Percentiles rank a stretch among this genome's conserved stretches.
phyloP scores from a whole-genome alignment of 2,113 vertebrate species.

The Danio rerio region DNA sequence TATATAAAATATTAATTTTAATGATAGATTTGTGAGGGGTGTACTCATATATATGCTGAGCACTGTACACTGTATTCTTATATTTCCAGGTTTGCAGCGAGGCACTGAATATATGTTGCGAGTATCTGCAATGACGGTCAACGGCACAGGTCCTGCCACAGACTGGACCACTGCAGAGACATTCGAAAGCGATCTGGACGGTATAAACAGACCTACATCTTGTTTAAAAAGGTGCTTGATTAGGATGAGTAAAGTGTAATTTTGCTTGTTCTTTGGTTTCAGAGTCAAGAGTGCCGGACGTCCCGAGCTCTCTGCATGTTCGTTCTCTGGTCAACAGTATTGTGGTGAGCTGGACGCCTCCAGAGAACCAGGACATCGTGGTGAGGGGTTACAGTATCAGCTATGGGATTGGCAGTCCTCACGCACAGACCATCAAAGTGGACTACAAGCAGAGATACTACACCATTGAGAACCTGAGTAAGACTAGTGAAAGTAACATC shows the following conservation, averaged over 20 bases:
- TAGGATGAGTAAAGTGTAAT: not conserved
- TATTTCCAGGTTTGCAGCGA: conserved; percentile 84
- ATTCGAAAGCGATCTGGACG: conserved; percentile 95
- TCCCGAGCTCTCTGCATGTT: conserved; percentile 95
- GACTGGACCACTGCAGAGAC: conserved; percentile 93
- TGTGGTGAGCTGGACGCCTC: conserved; percentile 98
- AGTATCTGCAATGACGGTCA: conserved; percentile 88
- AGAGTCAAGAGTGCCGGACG: conserved; percentile 93
- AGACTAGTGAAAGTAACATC: too few relatives aligned
- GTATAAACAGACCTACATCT: conserved; percentile 70
- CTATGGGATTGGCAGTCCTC: conserved; percentile 95
- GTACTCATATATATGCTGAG: too few relatives aligned
- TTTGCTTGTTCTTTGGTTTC: conserved; percentile 10
- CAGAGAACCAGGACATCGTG: conserved; percentile 96
- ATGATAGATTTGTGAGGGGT: too few relatives aligned
- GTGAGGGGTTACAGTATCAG: conserved; percentile 94
- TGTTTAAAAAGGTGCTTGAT: not conserved
- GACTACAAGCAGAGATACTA: conserved; percentile 98
- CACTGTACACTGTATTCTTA: not conserved
- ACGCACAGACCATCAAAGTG: conserved; percentile 94
- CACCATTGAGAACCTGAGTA: conserved; percentile 95
- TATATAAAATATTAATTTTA: too few relatives aligned
- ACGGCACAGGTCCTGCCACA: conserved; percentile 89
- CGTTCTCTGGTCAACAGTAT: conserved; percentile 93
- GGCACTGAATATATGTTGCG: conserved; percentile 94